Conservation (phyloP, 1,140 invertebrate genomes). For the Dreissena rostriformis region DNA sequence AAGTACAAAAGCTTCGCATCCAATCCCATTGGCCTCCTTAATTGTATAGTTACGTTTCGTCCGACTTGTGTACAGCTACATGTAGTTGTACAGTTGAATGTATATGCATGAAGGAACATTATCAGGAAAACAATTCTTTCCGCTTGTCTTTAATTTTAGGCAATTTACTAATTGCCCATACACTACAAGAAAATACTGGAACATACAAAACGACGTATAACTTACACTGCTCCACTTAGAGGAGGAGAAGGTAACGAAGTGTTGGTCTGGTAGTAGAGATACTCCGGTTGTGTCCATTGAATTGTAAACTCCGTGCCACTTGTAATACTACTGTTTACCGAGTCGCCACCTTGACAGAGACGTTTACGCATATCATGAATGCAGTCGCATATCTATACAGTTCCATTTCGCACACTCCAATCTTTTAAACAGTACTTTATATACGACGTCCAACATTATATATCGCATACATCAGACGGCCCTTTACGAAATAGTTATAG, state of each 20-base stretch:
- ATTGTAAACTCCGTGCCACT: constrained; percentile 12
- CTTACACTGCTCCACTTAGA: constrained; percentile 24
- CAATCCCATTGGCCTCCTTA: too few species aligned
- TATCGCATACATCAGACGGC: too few species aligned
- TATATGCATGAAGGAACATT: background rate
- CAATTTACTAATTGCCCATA: background rate
- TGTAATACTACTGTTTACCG: constrained; percentile 6
- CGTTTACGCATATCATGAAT: too few species aligned
- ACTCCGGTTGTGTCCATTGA: constrained; percentile 30
- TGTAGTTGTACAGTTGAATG: background rate
- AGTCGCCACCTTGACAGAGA: constrained; percentile 30
- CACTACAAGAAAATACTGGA: background rate
- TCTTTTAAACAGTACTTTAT: too few species aligned
- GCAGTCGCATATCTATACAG: too few species aligned
- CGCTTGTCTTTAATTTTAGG: too few species aligned
- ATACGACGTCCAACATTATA: too few species aligned
- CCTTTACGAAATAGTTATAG: too few species aligned
- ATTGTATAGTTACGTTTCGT: too few species aligned
- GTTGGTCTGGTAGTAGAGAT: constrained; percentile 6
- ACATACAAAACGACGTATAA: background rate
- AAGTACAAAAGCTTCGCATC: too few species aligned
- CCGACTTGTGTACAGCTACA: too few species aligned
- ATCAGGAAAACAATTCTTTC: background rate
- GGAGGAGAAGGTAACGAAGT: background rate
- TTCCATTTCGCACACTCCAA: too few species aligned